Evolutionary conservation across 2,888 invertebrate species (phyloP), one percentile per base, ranked within the genome.

Genomic region (Ichneumoninae sp.): DNA sequence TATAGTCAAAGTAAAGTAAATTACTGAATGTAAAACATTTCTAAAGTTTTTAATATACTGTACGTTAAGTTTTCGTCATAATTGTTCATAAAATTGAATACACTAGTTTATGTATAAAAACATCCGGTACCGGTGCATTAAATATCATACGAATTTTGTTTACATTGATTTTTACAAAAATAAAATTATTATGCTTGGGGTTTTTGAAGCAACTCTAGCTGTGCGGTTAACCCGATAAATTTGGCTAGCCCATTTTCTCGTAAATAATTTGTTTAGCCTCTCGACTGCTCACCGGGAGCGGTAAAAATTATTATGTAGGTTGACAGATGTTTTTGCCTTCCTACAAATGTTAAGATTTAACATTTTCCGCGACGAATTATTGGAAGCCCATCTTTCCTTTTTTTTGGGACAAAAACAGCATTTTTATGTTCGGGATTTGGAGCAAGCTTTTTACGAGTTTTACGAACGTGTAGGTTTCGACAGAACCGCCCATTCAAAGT

Each of bases 171-270:
- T 33, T 33, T 33, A 33, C 33, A 33, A 33, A 33, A 6, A 33
- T 33, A 7, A 33, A 6, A 33, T 33, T 33, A 0, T 33, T 6
- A 6, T 33, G 6, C 19, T 33, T 6, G 33, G 33, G 33, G 0
- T 33, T 33, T 33, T 6, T 19, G 19, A 1, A 33, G 6, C 33
- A 75, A 50, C 69, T 57, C 47, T 13, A 36, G 50, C 30, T 47
- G 36, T 60, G 84, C 57, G 84, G 80, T 84, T 78, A 57, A 40
- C 62, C 65, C 77, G 72, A 69, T 74, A 74, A 78, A 84, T 84
- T 84, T 78, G 80, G 74, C 84, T 81, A 74, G 80, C 80, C 80
- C 65, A 77, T 33, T 33, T 65, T 30, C 5, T 2, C 62, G 65
- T 74, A 74, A 62, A 74, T 72, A 72, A 60, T 72, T 72, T 65